phyloP scores from a whole-genome alignment of 2,888 invertebrate species.

The Brachyptera risi region DNA sequence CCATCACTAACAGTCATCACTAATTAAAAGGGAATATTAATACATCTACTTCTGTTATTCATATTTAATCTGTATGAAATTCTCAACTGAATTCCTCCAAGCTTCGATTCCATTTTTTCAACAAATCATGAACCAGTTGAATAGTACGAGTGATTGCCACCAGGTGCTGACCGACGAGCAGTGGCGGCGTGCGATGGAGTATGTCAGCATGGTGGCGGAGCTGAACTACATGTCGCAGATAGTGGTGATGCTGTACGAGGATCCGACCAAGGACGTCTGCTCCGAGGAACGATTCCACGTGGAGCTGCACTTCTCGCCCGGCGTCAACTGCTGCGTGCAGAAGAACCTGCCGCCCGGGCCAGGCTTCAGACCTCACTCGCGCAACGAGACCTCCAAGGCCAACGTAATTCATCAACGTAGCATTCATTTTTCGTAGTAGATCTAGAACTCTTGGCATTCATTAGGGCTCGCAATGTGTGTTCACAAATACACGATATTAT shows the following conservation, averaged over 20 bases:
- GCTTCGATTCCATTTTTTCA: no score
- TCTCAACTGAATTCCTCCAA: no score
- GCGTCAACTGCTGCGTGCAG: conserved; percentile 93
- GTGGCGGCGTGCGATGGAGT: conserved; percentile 98
- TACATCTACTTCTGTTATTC: neutral
- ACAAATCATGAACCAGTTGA: no score
- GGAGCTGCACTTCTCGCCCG: conserved; percentile 98
- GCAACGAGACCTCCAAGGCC: conserved; percentile 66
- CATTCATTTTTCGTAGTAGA: no score
- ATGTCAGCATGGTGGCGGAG: conserved; percentile 95
- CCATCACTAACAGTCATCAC: no score
- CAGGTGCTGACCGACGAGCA: conserved; percentile 86
- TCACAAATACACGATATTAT: no score
- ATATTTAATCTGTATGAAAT: no score
- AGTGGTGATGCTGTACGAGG: conserved; percentile 98
- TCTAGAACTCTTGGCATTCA: no score
- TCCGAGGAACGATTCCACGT: conserved; percentile 93
- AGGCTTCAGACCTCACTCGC: conserved; percentile 86
- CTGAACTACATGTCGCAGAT: conserved; percentile 99
- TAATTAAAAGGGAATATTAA: no score
- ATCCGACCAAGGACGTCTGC: conserved; percentile 90
- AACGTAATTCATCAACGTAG: conserved; percentile 52
- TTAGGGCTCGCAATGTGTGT: no score
- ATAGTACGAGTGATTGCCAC: no score
- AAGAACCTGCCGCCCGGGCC: conserved; percentile 91